These are phyloP conservation scores for Nezara viridula DNA, from an alignment of 2,888 invertebrate genomes.

Conservation along the genomic window DNA sequence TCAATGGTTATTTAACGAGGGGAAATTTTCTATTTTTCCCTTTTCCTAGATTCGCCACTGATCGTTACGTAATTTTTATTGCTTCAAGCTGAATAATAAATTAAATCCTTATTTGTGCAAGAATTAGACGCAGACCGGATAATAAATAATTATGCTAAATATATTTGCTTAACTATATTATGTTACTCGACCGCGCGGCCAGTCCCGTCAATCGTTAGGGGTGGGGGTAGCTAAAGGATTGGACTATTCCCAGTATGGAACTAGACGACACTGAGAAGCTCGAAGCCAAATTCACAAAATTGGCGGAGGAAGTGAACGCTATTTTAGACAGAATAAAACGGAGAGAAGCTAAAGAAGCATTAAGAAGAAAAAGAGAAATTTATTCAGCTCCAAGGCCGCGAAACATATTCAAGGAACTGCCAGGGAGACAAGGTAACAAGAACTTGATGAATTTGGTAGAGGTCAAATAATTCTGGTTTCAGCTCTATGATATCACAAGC, in stretches of 20 bases:
- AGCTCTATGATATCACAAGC: not conserved
- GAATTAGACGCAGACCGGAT: too few species aligned
- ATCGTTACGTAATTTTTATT: too few species aligned
- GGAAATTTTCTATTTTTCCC: too few species aligned
- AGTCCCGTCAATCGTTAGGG: not conserved
- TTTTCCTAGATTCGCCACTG: too few species aligned
- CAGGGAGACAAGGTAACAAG: slow-evolving; percentile 37
- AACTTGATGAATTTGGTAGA: not conserved
- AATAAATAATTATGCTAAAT: too few species aligned
- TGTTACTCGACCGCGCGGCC: not conserved
- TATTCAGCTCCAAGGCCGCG: not conserved
- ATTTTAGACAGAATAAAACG: slow-evolving; percentile 21
- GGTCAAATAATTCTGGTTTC: not conserved
- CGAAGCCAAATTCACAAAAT: slow-evolving; percentile 19
- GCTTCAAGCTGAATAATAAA: too few species aligned
- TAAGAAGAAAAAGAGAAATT: not conserved
- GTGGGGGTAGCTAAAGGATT: not conserved
- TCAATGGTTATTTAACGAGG: too few species aligned
- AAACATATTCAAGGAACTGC: slow-evolving; percentile 50
- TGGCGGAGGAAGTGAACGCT: slow-evolving; percentile 43
- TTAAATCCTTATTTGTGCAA: too few species aligned
- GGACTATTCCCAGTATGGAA: slow-evolving; percentile 25
- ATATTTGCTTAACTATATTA: too few species aligned
- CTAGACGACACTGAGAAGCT: slow-evolving; percentile 34
- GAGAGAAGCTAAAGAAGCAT: slow-evolving; percentile 19